phyloP scores from a whole-genome alignment of 2,797 vertebrate species.

The Notolabrus celidotus region DNA sequence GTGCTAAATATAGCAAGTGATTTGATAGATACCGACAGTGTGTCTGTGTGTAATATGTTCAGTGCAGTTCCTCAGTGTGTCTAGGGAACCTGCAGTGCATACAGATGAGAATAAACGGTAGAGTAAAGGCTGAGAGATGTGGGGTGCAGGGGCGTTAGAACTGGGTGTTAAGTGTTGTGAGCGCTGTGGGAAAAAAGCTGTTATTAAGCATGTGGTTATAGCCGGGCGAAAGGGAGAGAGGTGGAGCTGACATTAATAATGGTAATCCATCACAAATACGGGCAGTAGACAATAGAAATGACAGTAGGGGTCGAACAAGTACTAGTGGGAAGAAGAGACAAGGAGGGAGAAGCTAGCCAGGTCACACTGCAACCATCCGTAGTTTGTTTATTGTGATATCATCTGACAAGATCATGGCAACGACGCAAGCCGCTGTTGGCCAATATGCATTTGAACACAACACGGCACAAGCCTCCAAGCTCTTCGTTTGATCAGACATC shows the following conservation, averaged over 20 bases:
- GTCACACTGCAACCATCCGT: slow-evolving; percentile 5
- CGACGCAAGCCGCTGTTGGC: slow-evolving; percentile 14
- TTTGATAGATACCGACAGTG: slow-evolving; percentile 15
- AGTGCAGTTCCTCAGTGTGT: slow-evolving; percentile 2
- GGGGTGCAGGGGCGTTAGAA: slow-evolving; percentile 5
- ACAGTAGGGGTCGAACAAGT: slow-evolving; percentile 9
- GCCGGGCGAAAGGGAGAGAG: not conserved
- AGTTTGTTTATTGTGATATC: slow-evolving; percentile 30
- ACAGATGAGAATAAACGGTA: slow-evolving; percentile 31
- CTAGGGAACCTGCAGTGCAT: slow-evolving; percentile 12
- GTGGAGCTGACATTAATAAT: slow-evolving; percentile 9
- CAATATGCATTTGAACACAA: slow-evolving; percentile 22
- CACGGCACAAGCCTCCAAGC: not conserved
- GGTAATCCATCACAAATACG: slow-evolving; percentile 17
- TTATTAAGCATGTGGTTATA: slow-evolving; percentile 20
- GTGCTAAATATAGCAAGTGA: slow-evolving; percentile 18
- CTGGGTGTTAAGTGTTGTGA: slow-evolving; percentile 4
- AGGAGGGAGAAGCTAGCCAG: not conserved
- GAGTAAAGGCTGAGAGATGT: too few relatives aligned
- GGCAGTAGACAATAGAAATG: slow-evolving; percentile 33
- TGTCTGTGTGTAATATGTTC: slow-evolving; percentile 26
- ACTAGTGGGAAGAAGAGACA: not conserved
- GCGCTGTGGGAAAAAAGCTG: slow-evolving; percentile 11
- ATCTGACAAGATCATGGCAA: slow-evolving; percentile 8
- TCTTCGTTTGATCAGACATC: slow-evolving; percentile 6